Conservation (phyloP, 2,797 vertebrate genomes). For the Thalassophryne amazonica region DNA sequence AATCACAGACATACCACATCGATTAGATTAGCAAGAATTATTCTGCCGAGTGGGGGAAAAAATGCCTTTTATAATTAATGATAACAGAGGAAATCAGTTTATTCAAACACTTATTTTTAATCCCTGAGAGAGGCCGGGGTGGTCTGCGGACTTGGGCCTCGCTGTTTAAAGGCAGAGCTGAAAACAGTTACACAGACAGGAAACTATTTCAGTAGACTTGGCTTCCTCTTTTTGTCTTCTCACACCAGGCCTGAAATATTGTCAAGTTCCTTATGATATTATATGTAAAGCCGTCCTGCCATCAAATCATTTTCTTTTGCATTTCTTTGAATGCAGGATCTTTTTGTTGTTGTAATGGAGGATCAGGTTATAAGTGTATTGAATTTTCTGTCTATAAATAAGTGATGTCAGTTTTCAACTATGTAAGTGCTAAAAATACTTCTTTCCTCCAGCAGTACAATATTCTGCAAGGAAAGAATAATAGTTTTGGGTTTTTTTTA, state of each 20-base stretch:
- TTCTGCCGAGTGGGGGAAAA: not conserved
- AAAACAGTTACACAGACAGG: conserved; percentile 56
- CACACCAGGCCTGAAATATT: conserved; percentile 26
- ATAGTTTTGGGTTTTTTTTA: too few relatives aligned
- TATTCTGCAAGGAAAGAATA: too few relatives aligned
- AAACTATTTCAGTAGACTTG: conserved; percentile 62
- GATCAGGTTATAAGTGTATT: not conserved
- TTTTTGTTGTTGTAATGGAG: not conserved
- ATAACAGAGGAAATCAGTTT: not conserved
- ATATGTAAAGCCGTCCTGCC: conserved; percentile 5
- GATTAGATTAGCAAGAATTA: too few relatives aligned
- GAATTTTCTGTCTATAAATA: not conserved
- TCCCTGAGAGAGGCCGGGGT: conserved; percentile 10
- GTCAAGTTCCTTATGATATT: conserved; percentile 18
- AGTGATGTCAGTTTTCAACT: not conserved
- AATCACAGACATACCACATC: conserved; percentile 4
- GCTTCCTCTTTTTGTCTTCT: conserved; percentile 59
- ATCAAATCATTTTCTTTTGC: conserved; percentile 5
- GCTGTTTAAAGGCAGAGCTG: not conserved
- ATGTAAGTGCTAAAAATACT: not conserved
- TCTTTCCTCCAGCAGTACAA: not conserved
- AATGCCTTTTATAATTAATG: conserved; percentile 15
- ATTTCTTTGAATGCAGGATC: conserved; percentile 7
- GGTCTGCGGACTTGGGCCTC: not conserved
- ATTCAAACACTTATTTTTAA: not conserved